Base-by-base conservation (phyloP, 2,113 vertebrate species). In the Semnornis frantzii region DNA sequence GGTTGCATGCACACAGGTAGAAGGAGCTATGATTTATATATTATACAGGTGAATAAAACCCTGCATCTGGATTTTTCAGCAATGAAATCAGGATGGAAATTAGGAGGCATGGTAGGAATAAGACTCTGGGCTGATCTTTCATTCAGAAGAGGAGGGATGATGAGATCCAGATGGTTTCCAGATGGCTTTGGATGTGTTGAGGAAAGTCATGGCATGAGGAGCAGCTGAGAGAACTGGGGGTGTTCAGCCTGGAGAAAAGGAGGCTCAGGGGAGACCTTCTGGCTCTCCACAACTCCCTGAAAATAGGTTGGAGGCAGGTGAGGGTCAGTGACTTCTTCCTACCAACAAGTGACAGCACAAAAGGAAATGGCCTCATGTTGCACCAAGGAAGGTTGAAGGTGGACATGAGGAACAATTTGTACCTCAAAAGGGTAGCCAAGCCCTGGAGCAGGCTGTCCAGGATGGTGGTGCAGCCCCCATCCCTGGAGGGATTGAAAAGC, bases 21-120 rank as follows among this genome's bases (percentile, higher is more conserved):
- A 42, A 82, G 19, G 3, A 13, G 12, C 6, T 55, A 23, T 2
- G 50, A 25, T 24, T 52, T 52, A 52, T 52, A 25, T 21, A n/a
- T 55, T 24, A 1, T 1, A 8, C 0, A 2, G 18, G 16, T 39
- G 13, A 7, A 1, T n/a, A n/a, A n/a, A 66, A 62, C 18, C 6
- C 3, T 3, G 21, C 2, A 5, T 25, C 39, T 55, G 73, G 39
- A 33, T 20, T 48, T 48, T 30, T 9, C 39, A 27, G 42, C 39
- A 7, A 6, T 50, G 33, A 76, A 76, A 21, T 59, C 80, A 37
- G 50, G 15, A 27, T 88, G 89, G 69, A 77, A 28, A 30, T 33
- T 0, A 28, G 10, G n/a, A 63, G 28, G 12, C 6, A n/a, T 7
- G 18, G 5, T 3, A 68, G 66, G 27, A 65, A 24, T 23, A 18